Conservation (phyloP, 2,797 vertebrate species). For the Anableps anableps region DNA sequence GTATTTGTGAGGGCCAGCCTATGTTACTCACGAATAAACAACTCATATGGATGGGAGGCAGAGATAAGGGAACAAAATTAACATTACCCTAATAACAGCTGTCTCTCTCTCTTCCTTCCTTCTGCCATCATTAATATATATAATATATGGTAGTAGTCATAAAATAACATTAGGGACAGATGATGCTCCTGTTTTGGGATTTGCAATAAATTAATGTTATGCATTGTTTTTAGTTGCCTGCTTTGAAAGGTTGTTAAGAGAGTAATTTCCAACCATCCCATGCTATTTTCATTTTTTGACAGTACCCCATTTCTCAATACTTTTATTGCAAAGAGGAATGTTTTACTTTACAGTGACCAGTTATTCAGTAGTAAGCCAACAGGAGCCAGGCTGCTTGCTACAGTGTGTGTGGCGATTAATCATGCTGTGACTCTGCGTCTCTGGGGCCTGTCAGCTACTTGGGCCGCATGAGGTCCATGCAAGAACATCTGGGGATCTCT, state of each 20-base stretch:
- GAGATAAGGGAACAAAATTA: not conserved
- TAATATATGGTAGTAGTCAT: not conserved
- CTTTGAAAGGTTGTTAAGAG: not conserved
- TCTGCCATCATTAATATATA: not conserved
- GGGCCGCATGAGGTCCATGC: slow-evolving; percentile 66
- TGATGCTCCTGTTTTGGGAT: not conserved
- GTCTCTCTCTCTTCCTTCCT: not conserved
- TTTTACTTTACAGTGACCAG: slow-evolving; percentile 38
- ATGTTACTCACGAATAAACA: not conserved
- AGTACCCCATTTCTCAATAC: slow-evolving; percentile 5
- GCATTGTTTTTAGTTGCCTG: not conserved
- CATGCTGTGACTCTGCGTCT: slow-evolving; percentile 73
- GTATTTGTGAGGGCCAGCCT: not conserved
- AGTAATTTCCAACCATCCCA: not conserved
- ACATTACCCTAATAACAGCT: not conserved
- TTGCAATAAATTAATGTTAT: not conserved
- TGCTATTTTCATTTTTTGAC: not conserved
- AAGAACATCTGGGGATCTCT: slow-evolving; percentile 73
- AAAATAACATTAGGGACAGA: not conserved
- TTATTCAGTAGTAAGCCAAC: slow-evolving; percentile 44
- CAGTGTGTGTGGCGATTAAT: slow-evolving; percentile 79
- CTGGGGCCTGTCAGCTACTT: slow-evolving; percentile 70
- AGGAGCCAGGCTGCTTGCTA: slow-evolving; percentile 41
- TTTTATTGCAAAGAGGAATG: slow-evolving; percentile 1
- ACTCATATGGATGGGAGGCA: not conserved